Evolutionary conservation across 2,888 invertebrate species (phyloP), one percentile per base, ranked within the genome.

Genomic region (Syrphus vitripennis): DNA sequence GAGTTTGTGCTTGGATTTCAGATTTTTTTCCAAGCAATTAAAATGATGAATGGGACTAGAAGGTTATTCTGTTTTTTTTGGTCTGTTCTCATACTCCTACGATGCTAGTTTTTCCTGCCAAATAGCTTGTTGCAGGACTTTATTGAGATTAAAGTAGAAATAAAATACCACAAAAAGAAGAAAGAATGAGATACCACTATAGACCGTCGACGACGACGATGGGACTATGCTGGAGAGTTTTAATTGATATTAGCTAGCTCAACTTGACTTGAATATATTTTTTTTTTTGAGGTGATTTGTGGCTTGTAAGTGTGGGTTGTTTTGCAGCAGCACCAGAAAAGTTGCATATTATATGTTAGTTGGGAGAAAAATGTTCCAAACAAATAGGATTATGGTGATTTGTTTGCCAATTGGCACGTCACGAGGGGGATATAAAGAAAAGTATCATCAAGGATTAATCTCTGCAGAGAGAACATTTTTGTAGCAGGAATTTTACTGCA

Each of bases 21-120:
- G 50, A 82, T 63, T 82, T 77, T 63, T 77, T 10, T 26, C 6
- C 40, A 34, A 29, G 86, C 86, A 86, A 86, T 86, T 86, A 86
- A 86, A 74, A 82, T 86, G 86, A 86, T 86, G 82, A 86, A 86
- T 86, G 77, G 63, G 45, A 4, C 31, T 26, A 59, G 16, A 69
- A 78, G 74, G 81, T 77, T 78, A 57, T 82, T 26, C 40, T 40
- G 21, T 59, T 55, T 63, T 31, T 65, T 57, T 16, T n/a, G n/a
- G n/a, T n/a, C 3, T 1, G 3, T 45, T 16, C 45, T 31, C 19
- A 7, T 48, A 24, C 29, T 55, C 50, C 50, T 50, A n/a, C 24
- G 7, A 24, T 50, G 14, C 14, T 14, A 50, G 48, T 50, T 50
- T 61, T 61, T 42, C 6, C 12, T 63, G 40, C 16, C 61, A 53